phyloP scores from a whole-genome alignment of 2,797 vertebrate species.

The Molossus alvarezi region DNA sequence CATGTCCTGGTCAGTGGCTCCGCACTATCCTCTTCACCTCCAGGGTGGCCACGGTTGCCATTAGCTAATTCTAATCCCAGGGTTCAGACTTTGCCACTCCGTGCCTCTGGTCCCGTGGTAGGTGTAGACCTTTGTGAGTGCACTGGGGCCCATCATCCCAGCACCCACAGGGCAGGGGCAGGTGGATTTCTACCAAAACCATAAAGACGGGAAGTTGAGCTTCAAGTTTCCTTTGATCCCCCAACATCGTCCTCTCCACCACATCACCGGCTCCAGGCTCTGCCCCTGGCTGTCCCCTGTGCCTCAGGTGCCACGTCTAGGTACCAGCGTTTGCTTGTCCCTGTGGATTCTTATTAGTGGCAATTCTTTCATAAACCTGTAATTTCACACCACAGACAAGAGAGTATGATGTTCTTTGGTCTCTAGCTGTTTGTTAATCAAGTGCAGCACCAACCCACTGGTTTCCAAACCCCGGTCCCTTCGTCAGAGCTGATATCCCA shows the following conservation, averaged over 20 bases:
- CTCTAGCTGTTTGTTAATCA: not conserved
- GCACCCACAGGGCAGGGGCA: not conserved
- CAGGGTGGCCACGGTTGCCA: not conserved
- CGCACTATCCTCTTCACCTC: not conserved
- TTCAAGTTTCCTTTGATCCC: not conserved
- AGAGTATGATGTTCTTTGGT: not conserved
- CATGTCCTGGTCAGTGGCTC: not conserved
- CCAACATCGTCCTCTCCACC: not conserved
- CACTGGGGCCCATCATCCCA: not conserved
- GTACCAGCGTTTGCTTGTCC: not conserved
- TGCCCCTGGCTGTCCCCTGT: not conserved
- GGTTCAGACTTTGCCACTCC: not conserved
- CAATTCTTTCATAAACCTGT: slow-evolving; percentile 4
- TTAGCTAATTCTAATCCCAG: not conserved
- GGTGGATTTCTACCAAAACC: not conserved
- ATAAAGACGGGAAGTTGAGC: not conserved
- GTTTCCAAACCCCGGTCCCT: not conserved
- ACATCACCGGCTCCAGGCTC: not conserved
- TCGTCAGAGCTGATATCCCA: not conserved
- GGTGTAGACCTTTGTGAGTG: not conserved
- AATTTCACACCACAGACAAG: not conserved
- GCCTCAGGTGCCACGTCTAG: not conserved
- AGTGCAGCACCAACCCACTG: not conserved
- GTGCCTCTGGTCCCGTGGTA: not conserved
- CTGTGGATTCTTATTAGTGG: not conserved